Percentiles rank a stretch among this genome's conserved stretches.
Conservation (phyloP, 2,797 vertebrate species). For the Euphonia xanthogaster region DNA sequence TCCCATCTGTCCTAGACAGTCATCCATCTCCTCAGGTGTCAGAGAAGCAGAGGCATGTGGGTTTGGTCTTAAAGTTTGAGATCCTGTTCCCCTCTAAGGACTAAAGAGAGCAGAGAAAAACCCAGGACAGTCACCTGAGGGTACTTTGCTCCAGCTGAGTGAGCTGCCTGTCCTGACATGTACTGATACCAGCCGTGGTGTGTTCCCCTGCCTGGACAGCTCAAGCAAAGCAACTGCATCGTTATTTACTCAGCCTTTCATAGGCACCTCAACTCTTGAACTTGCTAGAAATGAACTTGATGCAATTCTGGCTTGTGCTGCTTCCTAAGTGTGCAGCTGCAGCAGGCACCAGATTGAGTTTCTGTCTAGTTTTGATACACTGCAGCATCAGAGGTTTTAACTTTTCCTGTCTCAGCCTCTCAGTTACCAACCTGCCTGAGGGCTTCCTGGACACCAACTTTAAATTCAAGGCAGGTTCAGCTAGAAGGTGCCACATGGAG, state of each 20-base stretch:
- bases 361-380: constrained; percentile 14
- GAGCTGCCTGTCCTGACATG: not conserved
- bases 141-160: not conserved
- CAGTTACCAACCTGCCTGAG: constrained; percentile 22
- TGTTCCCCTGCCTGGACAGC: not conserved
- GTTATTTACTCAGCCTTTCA: not conserved
- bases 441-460: constrained; percentile 1
- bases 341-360: constrained; percentile 35
- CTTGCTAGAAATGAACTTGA: constrained; percentile 32
- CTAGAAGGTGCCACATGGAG: not conserved
- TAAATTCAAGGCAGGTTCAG: constrained; percentile 6
- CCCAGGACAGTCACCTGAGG: not conserved
- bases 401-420: constrained; percentile 9
- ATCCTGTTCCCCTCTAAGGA: not conserved
- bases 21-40: not conserved
- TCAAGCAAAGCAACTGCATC: not conserved
- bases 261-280: not conserved
- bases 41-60: not conserved
- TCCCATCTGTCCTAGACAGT: not conserved
- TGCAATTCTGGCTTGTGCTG: constrained; percentile 25
- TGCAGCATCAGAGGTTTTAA: not conserved
- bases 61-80: not conserved
- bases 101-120: not conserved
- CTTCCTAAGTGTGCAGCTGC: constrained; percentile 14
- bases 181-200: not conserved